These are phyloP conservation scores for Argyresthia albistria DNA, from an alignment of 2,888 invertebrate species.

Conservation along the genomic window DNA sequence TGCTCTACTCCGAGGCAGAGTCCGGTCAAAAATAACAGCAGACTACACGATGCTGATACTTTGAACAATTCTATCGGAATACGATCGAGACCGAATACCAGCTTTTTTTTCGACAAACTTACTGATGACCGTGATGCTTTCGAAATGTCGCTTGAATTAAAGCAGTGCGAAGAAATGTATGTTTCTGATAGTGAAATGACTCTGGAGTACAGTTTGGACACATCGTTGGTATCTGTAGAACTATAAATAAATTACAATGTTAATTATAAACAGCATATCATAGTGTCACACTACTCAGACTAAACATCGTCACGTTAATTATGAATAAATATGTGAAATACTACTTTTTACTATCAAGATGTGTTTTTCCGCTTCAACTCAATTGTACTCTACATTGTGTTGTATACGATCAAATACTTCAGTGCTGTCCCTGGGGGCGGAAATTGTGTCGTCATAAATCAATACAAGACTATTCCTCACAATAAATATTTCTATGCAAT, in stretches of 20 bases:
- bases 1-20: slow-evolving; percentile 54
- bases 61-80: slow-evolving; percentile 20
- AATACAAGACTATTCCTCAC: too few relatives aligned
- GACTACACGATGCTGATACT: slow-evolving; percentile 20
- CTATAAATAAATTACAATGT: background rate
- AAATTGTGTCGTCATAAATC: too few relatives aligned
- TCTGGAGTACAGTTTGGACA: slow-evolving; percentile 37
- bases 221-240: background rate
- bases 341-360: too few relatives aligned
- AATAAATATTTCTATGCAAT: too few relatives aligned
- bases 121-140: slow-evolving; percentile 72
- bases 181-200: slow-evolving; percentile 37
- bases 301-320: too few relatives aligned
- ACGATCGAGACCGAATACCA: slow-evolving; percentile 32
- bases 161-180: slow-evolving; percentile 28
- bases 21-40: slow-evolving; percentile 20
- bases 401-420: too few relatives aligned
- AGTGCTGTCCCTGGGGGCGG: too few relatives aligned
- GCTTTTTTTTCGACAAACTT: slow-evolving; percentile 68
- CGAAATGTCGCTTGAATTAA: slow-evolving; percentile 69
- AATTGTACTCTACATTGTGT: too few relatives aligned
- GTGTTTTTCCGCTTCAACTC: too few relatives aligned
- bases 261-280: too few relatives aligned
- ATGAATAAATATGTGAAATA: too few relatives aligned
- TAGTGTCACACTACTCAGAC: too few relatives aligned